Evolutionary conservation across 2,113 vertebrate genomes (phyloP), one percentile per base, ranked within the genome.

Genomic region (Symphodus melops): DNA sequence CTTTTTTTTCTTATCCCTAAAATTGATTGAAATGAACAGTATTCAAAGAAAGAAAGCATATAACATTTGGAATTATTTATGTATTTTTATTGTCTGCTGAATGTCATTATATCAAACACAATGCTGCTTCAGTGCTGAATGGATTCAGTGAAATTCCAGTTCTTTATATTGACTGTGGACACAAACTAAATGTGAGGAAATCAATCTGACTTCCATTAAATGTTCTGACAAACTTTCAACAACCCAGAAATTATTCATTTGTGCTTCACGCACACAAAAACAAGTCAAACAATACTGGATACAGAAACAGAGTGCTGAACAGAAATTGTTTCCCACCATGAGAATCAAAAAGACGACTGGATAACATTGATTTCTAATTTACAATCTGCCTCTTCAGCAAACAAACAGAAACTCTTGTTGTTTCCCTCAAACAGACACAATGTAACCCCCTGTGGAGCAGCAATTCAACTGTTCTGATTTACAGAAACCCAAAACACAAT

Each of bases 401-500:
- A 85, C 63, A 82, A 75, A 77, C 19, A 42, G 59, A 62, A 51
- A 19, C 68, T 84, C 58, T 65, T 70, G 55, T 83, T 83, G 82
- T 84, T 82, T 75, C 68, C 57, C 72, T 68, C 12, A 86, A 86
- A 90, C 23, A 68, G 71, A 71, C 72, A 90, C 87, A 86, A 67
- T 10, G 74, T 71, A 77, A 67, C 90, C 84, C 87, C 81, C 55
- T 81, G 71, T 64, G 51, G 60, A 67, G 68, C 68, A 83, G 79
- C 66, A 37, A 33, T 72, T 81, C 75, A 44, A 44, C 84, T 64
- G 28, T 33, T 33, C 28, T 33, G 28, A 85, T 59, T 87, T 87
- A 83, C 68, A 88, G 79, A 82, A 60, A 57, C 69, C 85, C 72
- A 63, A 88, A 75, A 77, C 21, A 73, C 85, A 87, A 91, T 87